Evolutionary conservation across 2,888 invertebrate species (phyloP), one percentile per base, ranked within the genome.

Genomic region (Teleogryllus oceanicus): DNA sequence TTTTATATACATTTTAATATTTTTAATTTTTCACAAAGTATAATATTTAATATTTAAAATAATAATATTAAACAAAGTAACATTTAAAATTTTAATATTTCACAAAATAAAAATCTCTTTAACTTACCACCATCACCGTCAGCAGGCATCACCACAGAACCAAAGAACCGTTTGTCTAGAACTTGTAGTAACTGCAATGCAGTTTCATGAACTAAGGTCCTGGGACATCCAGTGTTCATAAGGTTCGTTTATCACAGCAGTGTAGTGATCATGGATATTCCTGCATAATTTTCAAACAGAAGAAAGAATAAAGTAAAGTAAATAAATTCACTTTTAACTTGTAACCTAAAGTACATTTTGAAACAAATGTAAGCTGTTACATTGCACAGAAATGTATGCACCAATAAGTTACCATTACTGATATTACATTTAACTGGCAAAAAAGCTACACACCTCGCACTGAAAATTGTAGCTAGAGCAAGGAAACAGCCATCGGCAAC

Each of bases 401-500:
- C 37, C 37, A 37, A 12, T 74, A 74, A 20, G 1, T 20, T 10
- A 74, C 12, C 2, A 0, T 74, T 74, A n/a, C n/a, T 74, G 11
- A 74, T 74, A 74, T 3, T 12, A 12, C 2, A 24, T 77, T 76
- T 11, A 18, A 76, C 13, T 11, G 24, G 11, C n/a, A n/a, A 50
- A 51, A 74, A n/a, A 18, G 74, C 2, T 20, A 85, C 87, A 88
- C 87, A 97, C 96, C 95, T 93, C 78, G 97, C 95, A 86, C 97
- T 97, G 88, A 99, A 99, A 84, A 99, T 96, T 11, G 97, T 95
- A 8, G 98, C 97, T 79, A 99, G 90, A 5, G 98, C 97, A 86
- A 96, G 91, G 87, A 99, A 99, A 86, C 99, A 99, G 2, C 97
- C 96, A 87, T 98, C 98, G 2, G 98, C 97, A 74, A 98, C 96